Base-by-base conservation (phyloP, 2,797 vertebrate species). In the Argyrosomus regius region DNA sequence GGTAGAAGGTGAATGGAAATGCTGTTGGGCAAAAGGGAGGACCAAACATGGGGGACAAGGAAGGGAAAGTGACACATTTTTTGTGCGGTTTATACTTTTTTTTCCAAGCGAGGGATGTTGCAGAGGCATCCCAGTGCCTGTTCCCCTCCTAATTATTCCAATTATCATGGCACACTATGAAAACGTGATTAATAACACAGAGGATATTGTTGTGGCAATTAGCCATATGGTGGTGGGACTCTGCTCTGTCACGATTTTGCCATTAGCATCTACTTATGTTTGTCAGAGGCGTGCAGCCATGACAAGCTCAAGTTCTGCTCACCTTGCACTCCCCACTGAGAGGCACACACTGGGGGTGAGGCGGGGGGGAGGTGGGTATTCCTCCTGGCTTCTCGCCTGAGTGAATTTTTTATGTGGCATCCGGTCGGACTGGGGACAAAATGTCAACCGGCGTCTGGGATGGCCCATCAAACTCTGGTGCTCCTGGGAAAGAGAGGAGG, bases 161-260 rank as follows among this genome's bases (percentile, higher is more conserved):
- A 99, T 99, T 99, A 99, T 99, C 98, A 98, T 97, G 97, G 97
- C 97, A 95, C 96, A 95, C 97, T 97, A 98, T 97, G 97, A 98
- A 99, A 99, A 98, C 96, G 97, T 99, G 98, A 99, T 99, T 99
- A 99, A 99, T 99, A 99, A 99, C 98, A 97, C 96, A 96, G 97
- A 98, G 97, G 97, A 99, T 98, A 99, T 98, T 99, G 98, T 99
- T 99, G 98, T 99, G 98, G 98, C 98, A 99, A 99, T 99, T 98
- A 99, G 98, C 98, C 98, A 99, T 99, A 99, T 99, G 98, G 98
- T 97, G 97, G 96, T 97, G 98, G 98, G 98, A 98, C 97, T 98
- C 97, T 96, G 97, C 97, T 98, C 98, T 96, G 97, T 99, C 98
- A 99, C 97, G 96, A 98, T 97, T 98, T 96, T 96, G 96, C 98